Evolutionary conservation across 2,888 invertebrate species (phyloP), one percentile per base, ranked within the genome.

Genomic region (Acronicta aceris): DNA sequence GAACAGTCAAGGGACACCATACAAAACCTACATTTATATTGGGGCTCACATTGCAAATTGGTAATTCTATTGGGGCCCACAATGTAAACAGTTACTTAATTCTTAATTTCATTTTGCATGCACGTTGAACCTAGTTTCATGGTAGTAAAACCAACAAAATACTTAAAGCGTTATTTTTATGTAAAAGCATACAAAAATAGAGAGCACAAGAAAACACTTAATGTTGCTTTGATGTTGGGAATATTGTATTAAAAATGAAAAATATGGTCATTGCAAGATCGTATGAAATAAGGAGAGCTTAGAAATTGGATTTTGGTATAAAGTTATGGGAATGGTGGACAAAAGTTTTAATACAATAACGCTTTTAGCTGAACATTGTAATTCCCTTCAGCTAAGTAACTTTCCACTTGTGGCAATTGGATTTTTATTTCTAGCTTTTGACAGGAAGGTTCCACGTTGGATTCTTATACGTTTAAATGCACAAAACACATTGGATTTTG

Each of bases 301-400:
- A 71, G 62, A 73, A 72, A 72, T 69, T 72, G 59, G 65, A 69
- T 73, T 72, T 60, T 45, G 50, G 60, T 60, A 46, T 40, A 59
- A 72, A 72, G 60, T 72, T 69, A 47, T 59, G 65, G 57, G 54
- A 43, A 65, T 54, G 46, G 46, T 15, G 52, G 25, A 56, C 57
- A 59, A 65, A 71, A 71, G 71, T 71, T 71, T 71, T 72, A 68
- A 71, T 71, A 62, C 62, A 67, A 70, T 70, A 66, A 70, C 53
- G 57, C 56, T 60, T 70, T 65, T 45, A 61, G 43, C 66, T 59
- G 16, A 15, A 54, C 59, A 64, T 43, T 36, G 42, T 67, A 54
- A 69, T 49, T 53, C 47, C 6, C 7, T 50, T 21, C 43, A 40
- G 36, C 25, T 60, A 65, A 71, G 57, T 51, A 55, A 65, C 50